Base-by-base conservation (phyloP, 2,113 vertebrate genomes). In the Pollachius pollachius region DNA sequence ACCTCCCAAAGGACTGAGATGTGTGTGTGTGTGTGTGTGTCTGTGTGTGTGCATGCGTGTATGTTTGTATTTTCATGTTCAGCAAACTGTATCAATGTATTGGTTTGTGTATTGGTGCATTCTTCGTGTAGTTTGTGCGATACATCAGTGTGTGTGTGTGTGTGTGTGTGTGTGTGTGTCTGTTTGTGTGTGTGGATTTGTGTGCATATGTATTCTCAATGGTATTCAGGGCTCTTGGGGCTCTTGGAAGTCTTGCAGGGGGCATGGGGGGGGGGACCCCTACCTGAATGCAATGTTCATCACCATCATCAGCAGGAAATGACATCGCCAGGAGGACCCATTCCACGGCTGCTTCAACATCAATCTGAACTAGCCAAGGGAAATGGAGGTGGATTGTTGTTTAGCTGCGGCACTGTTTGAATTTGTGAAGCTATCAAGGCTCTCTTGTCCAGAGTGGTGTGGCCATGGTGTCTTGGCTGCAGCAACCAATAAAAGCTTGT, bases 251-350 rank as follows among this genome's bases (percentile, higher is more conserved):
- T 79, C 74, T 62, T 56, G 63, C 73, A 74, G 78, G 68, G 12
- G 41, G 41, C 7, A 9, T 48, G 41, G 41, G 41, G 41, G 5
- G 1, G 12, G 9, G 12, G 41, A 48, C 2, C 41, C 62, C 67
- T 70, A 82, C 73, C 84, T 88, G 83, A 74, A 11, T 69, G 52
- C 61, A 52, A 0, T 41, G 73, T 85, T 81, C 67, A 87, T 85
- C 88, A 88, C 77, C 79, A 82, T 72, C 69, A 69, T 68, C 65
- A 68, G 70, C 79, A 78, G 79, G 81, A 83, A 74, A 83, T 81
- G 80, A 84, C 41, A 18, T 12, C 41, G 11, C 41, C 41, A 9
- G 27, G 25, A 58, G 68, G 68, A 72, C 80, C 37, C 78, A 65
- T 78, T 75, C 74, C 75, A 30, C 66, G 66, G 77, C 76, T 77